Evolutionary conservation across 2,113 vertebrate genomes (phyloP), one percentile per base, ranked within the genome.

Genomic region (Microtus montanus): DNA sequence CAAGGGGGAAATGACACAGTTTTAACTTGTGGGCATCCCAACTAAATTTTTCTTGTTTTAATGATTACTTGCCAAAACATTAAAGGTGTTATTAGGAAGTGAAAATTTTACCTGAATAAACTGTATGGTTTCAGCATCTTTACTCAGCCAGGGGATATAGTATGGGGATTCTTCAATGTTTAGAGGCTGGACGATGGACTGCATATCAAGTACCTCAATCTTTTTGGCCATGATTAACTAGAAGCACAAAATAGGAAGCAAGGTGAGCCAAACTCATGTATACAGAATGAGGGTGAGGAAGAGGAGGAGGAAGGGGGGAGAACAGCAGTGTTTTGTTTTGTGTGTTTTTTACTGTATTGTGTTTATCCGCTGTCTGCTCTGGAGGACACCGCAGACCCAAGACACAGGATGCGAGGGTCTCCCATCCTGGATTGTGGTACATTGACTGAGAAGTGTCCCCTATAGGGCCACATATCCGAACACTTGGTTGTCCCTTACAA

Each of bases 131-230:
- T 91, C 35, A 38, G 11, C 0, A 0, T 97, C 66, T 87, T 97
- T 96, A n/a, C 92, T 64, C n/a, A 97, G 95, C 97, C 97, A 97
- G 11, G 97, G 90, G 70, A 97, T 89, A 87, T 96, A 58, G 33
- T 77, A 38, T 2, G 96, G 64, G 3, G 35, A 64, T 91, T 95
- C 90, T 7, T 66, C 35, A 92, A 86, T n/a, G 71, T 83, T 89
- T 44, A 91, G 68, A 73, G 97, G 33, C 6, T 77, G 92, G 89
- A 89, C 47, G 52, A 82, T 7, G 79, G 86, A 71, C 68, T 92
- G 91, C 47, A 92, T 86, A 24, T 96, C 95, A 79, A 93, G 54
- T 52, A 96, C 35, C 17, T 97, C 86, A 92, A 68, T 93, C 73
- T 95, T 97, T 93, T 83, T 96, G 92, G 74, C 78, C 73, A 58